Conservation (phyloP, 2,113 vertebrate genomes). For the Sterrhoptilus dennistouni region DNA sequence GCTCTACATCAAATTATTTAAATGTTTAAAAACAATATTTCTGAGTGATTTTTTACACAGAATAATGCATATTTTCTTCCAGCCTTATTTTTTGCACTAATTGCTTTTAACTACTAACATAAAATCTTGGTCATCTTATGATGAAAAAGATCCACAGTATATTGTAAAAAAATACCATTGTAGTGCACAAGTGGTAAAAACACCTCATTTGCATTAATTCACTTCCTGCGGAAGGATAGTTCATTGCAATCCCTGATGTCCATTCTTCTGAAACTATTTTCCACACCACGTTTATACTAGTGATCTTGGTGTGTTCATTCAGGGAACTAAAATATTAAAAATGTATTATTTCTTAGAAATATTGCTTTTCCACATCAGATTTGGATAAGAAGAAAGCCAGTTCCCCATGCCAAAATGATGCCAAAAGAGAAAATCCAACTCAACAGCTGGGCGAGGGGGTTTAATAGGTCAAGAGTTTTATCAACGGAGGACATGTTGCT, state of each 20-base stretch:
- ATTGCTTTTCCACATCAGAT: background rate
- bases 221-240: background rate
- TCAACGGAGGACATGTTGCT: background rate
- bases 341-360: background rate
- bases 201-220: background rate
- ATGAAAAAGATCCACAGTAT: background rate
- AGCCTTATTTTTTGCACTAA: background rate
- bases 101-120: background rate
- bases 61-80: background rate
- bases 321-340: background rate
- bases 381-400: background rate
- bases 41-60: background rate
- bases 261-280: background rate
- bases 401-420: background rate
- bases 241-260: background rate
- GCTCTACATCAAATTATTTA: background rate
- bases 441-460: background rate
- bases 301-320: background rate
- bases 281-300: background rate
- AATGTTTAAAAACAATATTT: background rate
- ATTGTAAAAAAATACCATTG: rapidly evolving
- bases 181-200: background rate
- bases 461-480: conserved; percentile 14
- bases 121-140: background rate
- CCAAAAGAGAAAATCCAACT: background rate